Percentiles rank a stretch among this genome's conserved stretches.
Conservation (phyloP, 2,888 invertebrate genomes). For the Dermolepida albohirtum region DNA sequence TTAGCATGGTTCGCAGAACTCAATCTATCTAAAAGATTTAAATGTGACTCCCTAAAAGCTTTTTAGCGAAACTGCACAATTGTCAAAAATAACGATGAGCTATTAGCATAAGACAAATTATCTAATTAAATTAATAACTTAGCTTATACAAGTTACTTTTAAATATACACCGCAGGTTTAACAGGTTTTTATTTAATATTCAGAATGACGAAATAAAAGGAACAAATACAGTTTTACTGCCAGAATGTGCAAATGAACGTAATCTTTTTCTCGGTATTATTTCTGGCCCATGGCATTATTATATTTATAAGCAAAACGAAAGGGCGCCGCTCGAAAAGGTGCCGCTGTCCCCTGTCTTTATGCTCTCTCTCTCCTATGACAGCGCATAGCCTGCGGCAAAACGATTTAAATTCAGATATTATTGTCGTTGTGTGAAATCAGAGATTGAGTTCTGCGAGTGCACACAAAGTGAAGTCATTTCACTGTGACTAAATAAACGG, state of each 20-base stretch:
- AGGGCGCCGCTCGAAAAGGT: conserved; percentile 17
- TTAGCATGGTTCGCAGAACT: too few relatives aligned
- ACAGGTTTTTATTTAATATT: neutral
- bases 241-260: conserved; percentile 18
- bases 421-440: conserved; percentile 64
- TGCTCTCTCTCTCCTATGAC: conserved; percentile 22
- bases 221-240: neutral
- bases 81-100: too few relatives aligned
- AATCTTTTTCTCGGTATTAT: conserved; percentile 13
- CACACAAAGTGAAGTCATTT: conserved; percentile 61
- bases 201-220: neutral
- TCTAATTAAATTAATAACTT: too few relatives aligned
- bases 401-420: conserved; percentile 64
- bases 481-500: conserved; percentile 60
- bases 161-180: neutral
- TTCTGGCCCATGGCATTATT: neutral
- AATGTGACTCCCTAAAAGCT: too few relatives aligned
- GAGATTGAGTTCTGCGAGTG: conserved; percentile 61
- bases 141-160: too few relatives aligned
- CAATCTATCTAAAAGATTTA: too few relatives aligned
- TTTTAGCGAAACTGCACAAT: too few relatives aligned
- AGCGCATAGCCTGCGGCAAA: conserved; percentile 32
- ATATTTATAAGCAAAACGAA: conserved; percentile 26
- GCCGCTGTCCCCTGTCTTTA: conserved; percentile 23
- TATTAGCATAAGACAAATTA: too few relatives aligned